Conservation (phyloP, 2,113 vertebrate genomes). For the Sardina pilchardus region DNA sequence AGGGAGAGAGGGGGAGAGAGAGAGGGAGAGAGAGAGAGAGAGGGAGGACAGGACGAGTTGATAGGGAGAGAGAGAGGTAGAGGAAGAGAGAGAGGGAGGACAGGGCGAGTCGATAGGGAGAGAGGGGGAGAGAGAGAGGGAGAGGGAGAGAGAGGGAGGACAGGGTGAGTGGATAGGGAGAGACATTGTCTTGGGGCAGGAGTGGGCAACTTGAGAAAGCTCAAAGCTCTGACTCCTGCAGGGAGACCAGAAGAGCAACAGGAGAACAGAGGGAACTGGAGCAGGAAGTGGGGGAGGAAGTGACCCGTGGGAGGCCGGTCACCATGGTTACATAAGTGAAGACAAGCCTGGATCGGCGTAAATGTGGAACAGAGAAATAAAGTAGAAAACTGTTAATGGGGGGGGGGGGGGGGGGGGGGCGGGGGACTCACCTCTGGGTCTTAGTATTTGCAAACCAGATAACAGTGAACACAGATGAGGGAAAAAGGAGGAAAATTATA, state of each 20-base stretch:
- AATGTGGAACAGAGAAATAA: conserved; percentile 28
- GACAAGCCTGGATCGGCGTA: not conserved
- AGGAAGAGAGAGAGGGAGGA: not conserved
- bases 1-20: not conserved
- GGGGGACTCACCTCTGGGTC: not conserved
- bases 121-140: not conserved
- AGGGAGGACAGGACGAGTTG: not conserved
- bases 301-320: conserved; percentile 37
- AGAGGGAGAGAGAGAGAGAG: not conserved
- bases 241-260: conserved; percentile 46
- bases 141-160: conserved; percentile 32
- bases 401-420: not conserved
- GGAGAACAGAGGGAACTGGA: conserved; percentile 45
- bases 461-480: conserved; percentile 60
- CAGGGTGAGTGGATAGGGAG: not conserved
- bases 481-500: conserved; percentile 51
- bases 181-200: too few relatives aligned
- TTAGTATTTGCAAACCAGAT: conserved; percentile 61
- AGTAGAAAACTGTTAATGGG: conserved; percentile 35
- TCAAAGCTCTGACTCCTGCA: not conserved
- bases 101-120: not conserved
- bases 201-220: too few relatives aligned
- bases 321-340: not conserved
- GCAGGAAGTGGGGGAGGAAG: conserved; percentile 36
- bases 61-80: not conserved